Evolutionary conservation across 2,888 invertebrate genomes (phyloP).

Genomic region (Tipula unca): DNA sequence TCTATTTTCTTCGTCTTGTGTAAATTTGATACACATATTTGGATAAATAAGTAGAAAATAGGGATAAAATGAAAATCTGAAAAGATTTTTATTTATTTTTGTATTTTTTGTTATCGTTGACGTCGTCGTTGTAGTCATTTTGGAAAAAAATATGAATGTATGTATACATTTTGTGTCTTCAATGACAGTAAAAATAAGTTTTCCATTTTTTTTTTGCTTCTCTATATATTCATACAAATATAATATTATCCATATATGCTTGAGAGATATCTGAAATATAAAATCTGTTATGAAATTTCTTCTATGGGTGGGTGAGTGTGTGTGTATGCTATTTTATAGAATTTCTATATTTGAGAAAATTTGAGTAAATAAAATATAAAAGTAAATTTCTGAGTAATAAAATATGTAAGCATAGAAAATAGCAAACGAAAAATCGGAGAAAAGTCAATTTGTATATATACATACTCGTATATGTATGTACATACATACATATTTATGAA

Average conservation of each 20-base stretch:
- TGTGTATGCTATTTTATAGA: neutral
- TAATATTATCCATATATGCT: neutral
- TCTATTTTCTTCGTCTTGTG: neutral
- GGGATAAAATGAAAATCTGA: conserved; percentile 8
- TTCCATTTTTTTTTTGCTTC: neutral
- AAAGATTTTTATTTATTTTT: neutral
- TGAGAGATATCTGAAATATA: neutral
- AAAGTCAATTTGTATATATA: neutral
- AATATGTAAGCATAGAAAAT: neutral
- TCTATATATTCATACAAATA: neutral
- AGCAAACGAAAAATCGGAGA: neutral
- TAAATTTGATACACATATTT: neutral
- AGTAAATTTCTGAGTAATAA: neutral
- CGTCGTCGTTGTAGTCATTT: neutral
- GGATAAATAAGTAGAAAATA: conserved; percentile 8
- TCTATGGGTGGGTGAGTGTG: neutral
- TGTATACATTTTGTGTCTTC: neutral
- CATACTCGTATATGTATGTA: too few species aligned
- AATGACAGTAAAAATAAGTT: neutral
- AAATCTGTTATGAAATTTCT: neutral
- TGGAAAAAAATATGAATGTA: neutral
- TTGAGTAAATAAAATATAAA: neutral
- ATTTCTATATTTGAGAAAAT: neutral
- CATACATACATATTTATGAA: too few species aligned
- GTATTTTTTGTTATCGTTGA: neutral